Percentiles rank a stretch among this genome's conserved stretches.
Evolutionary conservation across 2,888 invertebrate genomes (phyloP).

Genomic region (Epistrophe grossulariae): DNA sequence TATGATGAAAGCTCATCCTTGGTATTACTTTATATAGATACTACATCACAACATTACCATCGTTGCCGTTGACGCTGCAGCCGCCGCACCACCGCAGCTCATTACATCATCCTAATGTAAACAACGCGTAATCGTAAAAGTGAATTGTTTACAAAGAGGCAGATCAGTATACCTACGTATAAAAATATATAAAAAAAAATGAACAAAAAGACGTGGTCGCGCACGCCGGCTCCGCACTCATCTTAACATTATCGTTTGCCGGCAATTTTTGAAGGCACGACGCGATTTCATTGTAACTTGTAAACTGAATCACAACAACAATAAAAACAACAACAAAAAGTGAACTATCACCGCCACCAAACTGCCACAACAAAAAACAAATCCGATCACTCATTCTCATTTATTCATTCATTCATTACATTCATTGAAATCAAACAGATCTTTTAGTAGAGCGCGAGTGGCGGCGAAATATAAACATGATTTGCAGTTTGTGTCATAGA

Average conservation of each 20-base stretch:
- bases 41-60: constrained; percentile 15
- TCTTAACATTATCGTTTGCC: constrained; percentile 43
- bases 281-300: constrained; percentile 54
- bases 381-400: constrained; percentile 48
- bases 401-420: constrained; percentile 43
- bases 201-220: constrained; percentile 25
- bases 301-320: constrained; percentile 2
- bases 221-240: neutral
- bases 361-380: constrained; percentile 31
- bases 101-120: constrained; percentile 69
- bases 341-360: constrained; percentile 28
- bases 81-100: constrained; percentile 38
- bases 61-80: neutral
- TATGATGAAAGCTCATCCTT: constrained; percentile 57
- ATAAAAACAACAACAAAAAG: constrained; percentile 7
- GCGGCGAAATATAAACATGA: neutral
- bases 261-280: constrained; percentile 23
- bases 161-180: constrained; percentile 32
- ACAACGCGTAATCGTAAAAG: constrained; percentile 68
- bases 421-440: constrained; percentile 38
- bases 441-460: constrained; percentile 7
- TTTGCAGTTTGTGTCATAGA: constrained; percentile 26
- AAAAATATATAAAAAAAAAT: constrained; percentile 24
- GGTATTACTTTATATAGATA: constrained; percentile 1
- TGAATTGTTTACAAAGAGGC: constrained; percentile 57